Conservation (phyloP, 2,888 invertebrate genomes). For the Tyria jacobaeae region DNA sequence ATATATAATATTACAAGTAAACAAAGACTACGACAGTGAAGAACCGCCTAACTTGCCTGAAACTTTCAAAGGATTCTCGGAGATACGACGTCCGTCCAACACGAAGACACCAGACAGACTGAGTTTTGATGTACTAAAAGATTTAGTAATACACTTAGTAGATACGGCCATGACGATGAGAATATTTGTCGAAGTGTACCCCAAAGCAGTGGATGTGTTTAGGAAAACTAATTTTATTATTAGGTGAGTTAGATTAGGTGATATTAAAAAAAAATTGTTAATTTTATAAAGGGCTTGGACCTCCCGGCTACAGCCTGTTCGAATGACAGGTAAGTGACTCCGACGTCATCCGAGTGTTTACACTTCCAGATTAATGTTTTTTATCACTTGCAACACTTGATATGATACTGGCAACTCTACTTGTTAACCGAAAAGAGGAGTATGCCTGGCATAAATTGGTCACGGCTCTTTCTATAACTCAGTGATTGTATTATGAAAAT, state of each 20-base stretch:
- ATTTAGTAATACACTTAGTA: constrained; percentile 89
- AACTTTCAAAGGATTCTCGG: constrained; percentile 78
- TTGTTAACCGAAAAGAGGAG: too few relatives aligned
- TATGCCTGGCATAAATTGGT: too few relatives aligned
- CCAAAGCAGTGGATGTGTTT: constrained; percentile 83
- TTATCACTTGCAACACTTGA: too few relatives aligned
- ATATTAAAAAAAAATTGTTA: too few relatives aligned
- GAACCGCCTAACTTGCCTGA: constrained; percentile 81
- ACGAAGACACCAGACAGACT: constrained; percentile 67
- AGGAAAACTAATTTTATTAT: constrained; percentile 86
- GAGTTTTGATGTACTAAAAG: constrained; percentile 84
- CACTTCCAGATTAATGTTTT: too few relatives aligned
- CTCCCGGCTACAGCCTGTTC: too few relatives aligned
- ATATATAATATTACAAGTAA: constrained; percentile 83
- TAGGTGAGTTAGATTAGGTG: constrained; percentile 83
- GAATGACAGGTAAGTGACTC: too few relatives aligned
- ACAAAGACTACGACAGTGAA: constrained; percentile 76
- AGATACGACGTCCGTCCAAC: constrained; percentile 69
- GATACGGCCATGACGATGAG: constrained; percentile 90
- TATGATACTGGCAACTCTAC: too few relatives aligned
- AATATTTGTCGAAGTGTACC: constrained; percentile 89
- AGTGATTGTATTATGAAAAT: too few relatives aligned
- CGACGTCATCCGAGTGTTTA: too few relatives aligned
- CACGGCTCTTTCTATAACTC: too few relatives aligned
- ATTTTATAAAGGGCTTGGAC: too few relatives aligned